Evolutionary conservation across 1,140 invertebrate genomes (phyloP).

Genomic region (Eciton burchellii): DNA sequence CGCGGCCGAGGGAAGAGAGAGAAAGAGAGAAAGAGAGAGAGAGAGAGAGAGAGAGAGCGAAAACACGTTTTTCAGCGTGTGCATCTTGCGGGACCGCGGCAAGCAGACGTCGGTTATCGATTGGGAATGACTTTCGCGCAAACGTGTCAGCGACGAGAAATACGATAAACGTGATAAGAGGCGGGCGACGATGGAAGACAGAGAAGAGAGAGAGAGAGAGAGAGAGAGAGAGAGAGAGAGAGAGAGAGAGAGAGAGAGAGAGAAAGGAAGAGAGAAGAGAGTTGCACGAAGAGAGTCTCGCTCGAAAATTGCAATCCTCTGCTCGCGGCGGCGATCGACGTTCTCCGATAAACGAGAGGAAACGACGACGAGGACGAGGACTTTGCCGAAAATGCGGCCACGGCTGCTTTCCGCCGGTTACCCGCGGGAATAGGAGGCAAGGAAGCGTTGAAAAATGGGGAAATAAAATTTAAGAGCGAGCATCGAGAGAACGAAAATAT

Average conservation of each 20-base stretch:
- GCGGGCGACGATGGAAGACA: slow-evolving; percentile 10
- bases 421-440: slow-evolving; percentile 35
- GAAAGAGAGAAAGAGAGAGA: slow-evolving; percentile 6
- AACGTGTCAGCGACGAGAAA: slow-evolving; percentile 71
- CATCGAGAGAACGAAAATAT: slow-evolving; percentile 62
- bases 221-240: slow-evolving; percentile 8
- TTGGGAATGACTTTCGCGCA: slow-evolving; percentile 75
- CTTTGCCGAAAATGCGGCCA: slow-evolving; percentile 61
- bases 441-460: slow-evolving; percentile 42
- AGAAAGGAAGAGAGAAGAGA: slow-evolving; percentile 57
- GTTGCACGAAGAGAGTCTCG: slow-evolving; percentile 70
- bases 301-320: slow-evolving; percentile 79
- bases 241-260: slow-evolving; percentile 1
- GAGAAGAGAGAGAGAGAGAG: neutral
- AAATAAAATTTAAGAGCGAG: slow-evolving; percentile 50
- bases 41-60: slow-evolving; percentile 3
- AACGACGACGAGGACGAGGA: slow-evolving; percentile 37
- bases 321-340: slow-evolving; percentile 73
- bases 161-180: slow-evolving; percentile 74
- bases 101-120: slow-evolving; percentile 72
- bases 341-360: slow-evolving; percentile 72
- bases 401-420: slow-evolving; percentile 39
- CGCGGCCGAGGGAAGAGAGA: neutral
- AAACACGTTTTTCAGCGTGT: slow-evolving; percentile 46
- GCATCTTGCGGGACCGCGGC: slow-evolving; percentile 59